These are phyloP conservation scores for Melanocharis versteri DNA, from an alignment of 2,113 vertebrate species.

Conservation along the genomic window DNA sequence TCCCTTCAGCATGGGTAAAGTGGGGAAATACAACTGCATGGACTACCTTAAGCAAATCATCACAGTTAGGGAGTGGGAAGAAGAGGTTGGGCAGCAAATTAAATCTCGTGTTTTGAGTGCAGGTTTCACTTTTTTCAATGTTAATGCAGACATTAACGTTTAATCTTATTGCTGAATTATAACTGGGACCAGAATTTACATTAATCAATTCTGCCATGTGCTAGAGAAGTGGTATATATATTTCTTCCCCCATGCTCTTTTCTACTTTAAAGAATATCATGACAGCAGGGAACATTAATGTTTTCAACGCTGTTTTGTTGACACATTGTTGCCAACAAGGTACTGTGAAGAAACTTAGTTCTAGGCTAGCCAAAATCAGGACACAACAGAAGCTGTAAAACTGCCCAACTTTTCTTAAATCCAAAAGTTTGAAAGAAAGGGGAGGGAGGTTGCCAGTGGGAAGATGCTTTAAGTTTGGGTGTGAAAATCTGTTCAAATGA, in stretches of 20 bases:
- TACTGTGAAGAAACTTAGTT: not conserved
- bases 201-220: not conserved
- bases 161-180: not conserved
- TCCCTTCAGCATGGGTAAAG: not conserved
- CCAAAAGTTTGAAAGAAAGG: not conserved
- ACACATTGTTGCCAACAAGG: not conserved
- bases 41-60: not conserved
- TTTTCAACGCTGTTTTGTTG: not conserved
- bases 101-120: not conserved
- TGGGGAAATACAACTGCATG: not conserved
- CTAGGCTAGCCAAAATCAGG: not conserved
- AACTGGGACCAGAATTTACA: not conserved
- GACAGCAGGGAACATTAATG: not conserved
- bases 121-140: not conserved
- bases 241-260: not conserved
- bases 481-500: not conserved
- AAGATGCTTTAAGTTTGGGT: not conserved
- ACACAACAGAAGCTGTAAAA: not conserved
- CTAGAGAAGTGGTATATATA: not conserved
- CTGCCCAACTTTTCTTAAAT: not conserved
- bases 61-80: not conserved
- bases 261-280: not conserved
- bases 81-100: not conserved
- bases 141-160: not conserved
- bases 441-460: not conserved